Conservation (phyloP, 2,797 vertebrate species). For the Neostethus bicornis region DNA sequence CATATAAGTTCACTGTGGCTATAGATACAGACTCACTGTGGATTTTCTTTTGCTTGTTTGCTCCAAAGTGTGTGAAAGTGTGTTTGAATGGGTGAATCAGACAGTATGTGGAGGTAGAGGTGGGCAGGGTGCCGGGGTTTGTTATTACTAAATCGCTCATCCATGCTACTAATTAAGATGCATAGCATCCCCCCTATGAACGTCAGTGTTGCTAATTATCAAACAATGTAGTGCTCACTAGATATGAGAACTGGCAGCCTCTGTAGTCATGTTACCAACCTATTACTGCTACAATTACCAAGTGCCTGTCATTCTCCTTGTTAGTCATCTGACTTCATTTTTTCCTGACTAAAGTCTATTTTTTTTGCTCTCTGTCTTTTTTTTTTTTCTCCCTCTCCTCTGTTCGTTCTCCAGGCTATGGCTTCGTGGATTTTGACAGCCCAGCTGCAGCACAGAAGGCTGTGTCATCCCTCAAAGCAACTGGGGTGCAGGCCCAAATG, state of each 20-base stretch:
- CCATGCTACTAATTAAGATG: slow-evolving; percentile 79
- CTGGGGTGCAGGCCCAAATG: slow-evolving; percentile 96
- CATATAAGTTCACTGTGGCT: slow-evolving; percentile 20
- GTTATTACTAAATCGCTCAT: slow-evolving; percentile 78
- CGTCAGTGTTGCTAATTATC: slow-evolving; percentile 78
- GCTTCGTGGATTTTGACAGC: slow-evolving; percentile 98
- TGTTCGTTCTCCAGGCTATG: slow-evolving; percentile 84
- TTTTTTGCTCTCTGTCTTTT: slow-evolving; percentile 17
- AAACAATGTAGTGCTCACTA: slow-evolving; percentile 78
- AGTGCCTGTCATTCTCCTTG: slow-evolving; percentile 72
- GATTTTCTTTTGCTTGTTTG: slow-evolving; percentile 24
- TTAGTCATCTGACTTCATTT: slow-evolving; percentile 66
- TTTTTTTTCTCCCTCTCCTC: slow-evolving; percentile 31
- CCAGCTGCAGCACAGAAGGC: slow-evolving; percentile 97
- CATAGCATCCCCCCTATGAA: slow-evolving; percentile 73
- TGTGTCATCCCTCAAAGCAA: slow-evolving; percentile 95
- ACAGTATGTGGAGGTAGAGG: slow-evolving; percentile 56
- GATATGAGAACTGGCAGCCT: slow-evolving; percentile 81
- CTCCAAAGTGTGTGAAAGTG: slow-evolving; percentile 17
- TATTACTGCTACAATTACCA: slow-evolving; percentile 79
- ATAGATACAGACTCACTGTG: slow-evolving; percentile 9
- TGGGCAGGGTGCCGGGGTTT: slow-evolving; percentile 68
- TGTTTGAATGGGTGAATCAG: slow-evolving; percentile 14
- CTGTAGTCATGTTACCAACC: slow-evolving; percentile 78
- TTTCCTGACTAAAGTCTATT: slow-evolving; percentile 46